Conservation (phyloP, 2,113 vertebrate species). For the Sinocyclocheilus maitianheensis region DNA sequence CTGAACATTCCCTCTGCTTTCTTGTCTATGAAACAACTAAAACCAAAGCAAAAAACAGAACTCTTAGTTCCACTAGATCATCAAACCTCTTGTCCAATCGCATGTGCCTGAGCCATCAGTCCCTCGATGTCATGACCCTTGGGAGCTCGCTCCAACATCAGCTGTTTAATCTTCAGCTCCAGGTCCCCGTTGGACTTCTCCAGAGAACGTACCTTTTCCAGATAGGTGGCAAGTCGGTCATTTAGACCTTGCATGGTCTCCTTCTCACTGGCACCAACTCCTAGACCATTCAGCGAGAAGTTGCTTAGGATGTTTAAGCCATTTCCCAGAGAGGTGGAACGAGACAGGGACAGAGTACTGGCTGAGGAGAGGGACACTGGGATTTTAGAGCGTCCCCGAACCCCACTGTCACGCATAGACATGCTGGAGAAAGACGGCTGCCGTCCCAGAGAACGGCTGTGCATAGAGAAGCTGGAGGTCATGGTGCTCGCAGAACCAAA, state of each 20-base stretch:
- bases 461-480: constrained; percentile 70
- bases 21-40: not conserved
- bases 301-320: constrained; percentile 71
- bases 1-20: not conserved
- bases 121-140: constrained; percentile 77
- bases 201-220: constrained; percentile 78
- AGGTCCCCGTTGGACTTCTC: constrained; percentile 80
- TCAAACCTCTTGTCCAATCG: constrained; percentile 77
- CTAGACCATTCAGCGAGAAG: constrained; percentile 65
- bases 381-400: too few species aligned
- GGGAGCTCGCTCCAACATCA: constrained; percentile 75
- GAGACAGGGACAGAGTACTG: constrained; percentile 54
- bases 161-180: constrained; percentile 81
- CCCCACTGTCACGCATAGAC: constrained; percentile 68
- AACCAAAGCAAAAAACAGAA: not conserved
- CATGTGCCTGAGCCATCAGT: constrained; percentile 78
- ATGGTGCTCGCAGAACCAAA: constrained; percentile 63
- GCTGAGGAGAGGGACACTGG: too few species aligned
- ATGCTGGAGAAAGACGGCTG: constrained; percentile 73
- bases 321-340: constrained; percentile 74
- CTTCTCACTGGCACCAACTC: constrained; percentile 75
- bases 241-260: constrained; percentile 90
- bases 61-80: not conserved
- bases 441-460: constrained; percentile 63
- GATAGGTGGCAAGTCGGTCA: constrained; percentile 82